These are phyloP conservation scores for Apodemia hepburni DNA, from an alignment of 2,888 invertebrate genomes.

Conservation along the genomic window DNA sequence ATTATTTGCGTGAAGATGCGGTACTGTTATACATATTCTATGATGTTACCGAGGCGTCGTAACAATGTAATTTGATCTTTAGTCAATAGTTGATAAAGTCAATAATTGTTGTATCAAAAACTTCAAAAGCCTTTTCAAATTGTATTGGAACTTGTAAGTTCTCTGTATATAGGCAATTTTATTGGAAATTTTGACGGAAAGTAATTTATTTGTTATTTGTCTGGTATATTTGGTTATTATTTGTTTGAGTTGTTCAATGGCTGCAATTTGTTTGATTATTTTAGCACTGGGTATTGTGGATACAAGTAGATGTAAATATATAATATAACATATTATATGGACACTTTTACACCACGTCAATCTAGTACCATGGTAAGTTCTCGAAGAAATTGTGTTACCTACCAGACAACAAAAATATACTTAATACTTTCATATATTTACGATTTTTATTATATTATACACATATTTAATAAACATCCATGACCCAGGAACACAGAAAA, in stretches of 20 bases:
- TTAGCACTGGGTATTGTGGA: no score
- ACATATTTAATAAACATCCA: no score
- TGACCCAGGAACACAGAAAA: no score
- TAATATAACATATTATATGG: no score
- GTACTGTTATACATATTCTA: neutral
- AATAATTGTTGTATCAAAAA: neutral
- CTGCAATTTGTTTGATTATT: neutral
- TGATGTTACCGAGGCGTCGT: neutral
- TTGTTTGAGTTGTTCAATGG: neutral
- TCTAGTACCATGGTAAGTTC: no score
- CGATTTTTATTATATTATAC: no score
- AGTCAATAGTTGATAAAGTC: neutral
- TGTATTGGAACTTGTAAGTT: conserved; percentile 2
- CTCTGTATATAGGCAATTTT: neutral
- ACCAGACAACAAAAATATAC: no score
- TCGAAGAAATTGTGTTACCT: no score
- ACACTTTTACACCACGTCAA: no score
- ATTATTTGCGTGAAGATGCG: neutral
- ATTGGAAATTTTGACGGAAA: neutral
- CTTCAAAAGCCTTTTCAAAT: conserved; percentile 2
- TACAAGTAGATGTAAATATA: no score
- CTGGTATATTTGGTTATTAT: neutral
- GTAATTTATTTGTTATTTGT: neutral
- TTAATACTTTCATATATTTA: no score
- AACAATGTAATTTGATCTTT: neutral